A percentile compares a stretch with the other conserved stretches of the same genome.
Conservation (phyloP, 2,113 vertebrate genomes). For the Sitta europaea region DNA sequence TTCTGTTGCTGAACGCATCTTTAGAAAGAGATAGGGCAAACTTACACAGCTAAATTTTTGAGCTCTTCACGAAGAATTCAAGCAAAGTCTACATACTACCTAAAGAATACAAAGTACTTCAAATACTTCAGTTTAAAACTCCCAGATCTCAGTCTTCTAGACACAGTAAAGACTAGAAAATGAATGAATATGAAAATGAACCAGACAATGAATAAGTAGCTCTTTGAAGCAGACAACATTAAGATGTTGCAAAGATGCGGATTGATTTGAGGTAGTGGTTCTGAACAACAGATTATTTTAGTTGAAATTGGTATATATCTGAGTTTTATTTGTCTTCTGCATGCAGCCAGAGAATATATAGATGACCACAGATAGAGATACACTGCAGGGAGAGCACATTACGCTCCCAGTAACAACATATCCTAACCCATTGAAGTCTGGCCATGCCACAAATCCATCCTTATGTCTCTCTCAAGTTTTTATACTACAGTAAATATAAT, state of each 20-base stretch:
- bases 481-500: not conserved
- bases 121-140: not conserved
- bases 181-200: too few relatives aligned
- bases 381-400: not conserved
- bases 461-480: not conserved
- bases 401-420: accelerated
- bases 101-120: not conserved
- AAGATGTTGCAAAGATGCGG: not conserved
- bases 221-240: not conserved
- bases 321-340: not conserved
- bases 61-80: not conserved
- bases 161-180: not conserved
- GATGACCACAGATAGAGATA: not conserved
- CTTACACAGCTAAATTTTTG: not conserved
- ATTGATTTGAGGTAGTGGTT: not conserved
- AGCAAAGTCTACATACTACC: not conserved
- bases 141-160: not conserved
- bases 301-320: not conserved
- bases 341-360: not conserved
- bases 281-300: not conserved
- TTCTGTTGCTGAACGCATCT: not conserved
- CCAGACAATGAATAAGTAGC: not conserved
- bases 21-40: not conserved
- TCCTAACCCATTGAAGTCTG: not conserved
- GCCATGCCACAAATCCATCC: not conserved